A percentile compares a stretch with the other conserved stretches of the same genome.
These are phyloP conservation scores for Acropternis orthonyx DNA, from an alignment of 2,797 vertebrate genomes.

Conservation along the genomic window DNA sequence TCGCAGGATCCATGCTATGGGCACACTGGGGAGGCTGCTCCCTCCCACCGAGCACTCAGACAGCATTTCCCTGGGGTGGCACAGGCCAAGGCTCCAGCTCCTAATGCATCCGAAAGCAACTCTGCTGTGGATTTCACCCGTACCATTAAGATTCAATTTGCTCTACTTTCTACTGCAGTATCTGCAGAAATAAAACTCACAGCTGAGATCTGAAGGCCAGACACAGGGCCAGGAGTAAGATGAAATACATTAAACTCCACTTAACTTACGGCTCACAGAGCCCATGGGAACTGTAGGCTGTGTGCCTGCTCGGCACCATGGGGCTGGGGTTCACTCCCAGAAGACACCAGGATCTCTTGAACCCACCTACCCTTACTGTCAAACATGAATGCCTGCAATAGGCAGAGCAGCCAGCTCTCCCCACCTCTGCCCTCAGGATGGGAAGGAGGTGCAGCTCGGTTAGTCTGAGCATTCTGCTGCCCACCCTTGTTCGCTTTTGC, in stretches of 20 bases:
- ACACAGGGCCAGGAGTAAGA: background rate
- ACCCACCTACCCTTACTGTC: background rate
- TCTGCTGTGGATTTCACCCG: background rate
- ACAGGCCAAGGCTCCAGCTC: background rate
- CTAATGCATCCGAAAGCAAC: background rate
- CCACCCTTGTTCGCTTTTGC: accelerated
- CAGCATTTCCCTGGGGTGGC: background rate
- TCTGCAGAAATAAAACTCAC: background rate
- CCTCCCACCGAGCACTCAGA: background rate
- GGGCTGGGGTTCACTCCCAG: background rate
- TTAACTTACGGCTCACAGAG: accelerated
- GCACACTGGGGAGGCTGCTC: background rate
- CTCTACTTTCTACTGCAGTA: background rate
- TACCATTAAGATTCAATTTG: background rate
- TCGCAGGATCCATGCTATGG: accelerated
- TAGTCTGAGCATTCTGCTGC: background rate
- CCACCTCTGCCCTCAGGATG: accelerated
- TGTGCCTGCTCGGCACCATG: background rate
- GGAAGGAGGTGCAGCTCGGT: background rate
- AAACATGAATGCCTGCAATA: background rate
- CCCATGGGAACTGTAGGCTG: background rate
- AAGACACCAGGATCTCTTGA: background rate
- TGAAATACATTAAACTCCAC: background rate
- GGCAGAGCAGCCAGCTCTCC: background rate
- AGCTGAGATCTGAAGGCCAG: background rate